Evolutionary conservation across 2,113 vertebrate species (phyloP), one percentile per base, ranked within the genome.

Genomic region (Dipodomys spectabilis): DNA sequence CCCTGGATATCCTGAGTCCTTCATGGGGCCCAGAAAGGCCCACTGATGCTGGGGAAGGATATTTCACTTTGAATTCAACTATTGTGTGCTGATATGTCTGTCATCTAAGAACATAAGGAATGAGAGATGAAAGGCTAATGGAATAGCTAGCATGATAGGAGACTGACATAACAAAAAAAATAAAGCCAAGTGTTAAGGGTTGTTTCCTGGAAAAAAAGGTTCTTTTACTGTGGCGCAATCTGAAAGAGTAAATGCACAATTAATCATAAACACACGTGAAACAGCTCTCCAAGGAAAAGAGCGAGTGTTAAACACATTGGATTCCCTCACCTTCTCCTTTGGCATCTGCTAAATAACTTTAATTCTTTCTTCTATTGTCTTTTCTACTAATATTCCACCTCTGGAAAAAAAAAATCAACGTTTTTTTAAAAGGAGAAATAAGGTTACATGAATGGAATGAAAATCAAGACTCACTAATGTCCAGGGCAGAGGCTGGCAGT

Each of bases 401-500:
- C 73, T 74, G 57, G 86, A 82, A 93, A 87, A 16, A 32, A 45
- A 57, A 13, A 57, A 13, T 57, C 53, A 11, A 28, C 23, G 19
- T 91, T 28, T 53, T 57, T 20, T 27, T 60, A 28, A 28, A 12
- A 35, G 65, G 44, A 86, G 39, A 92, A 85, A 15, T 89, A 87
- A 79, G 45, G 7, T 93, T 60, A 74, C 30, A 88, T 2, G 53
- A 95, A 91, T 90, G 81, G 71, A 96, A 96, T 91, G 93, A 91
- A 95, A 95, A 92, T 82, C 87, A 93, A 75, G n/a, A 75, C 82
- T 78, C 28, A 45, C 77, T 96, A 88, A 91, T n/a, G 65, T 85
- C 44, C 73, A 95, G 69, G 84, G 27, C 13, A 91, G 68, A 53
- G n/a, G 9, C 73, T 97, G 97, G 94, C 93, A 96, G 74, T 35